Percentiles rank a stretch among this genome's conserved stretches.
phyloP scores from a whole-genome alignment of 2,797 vertebrate genomes.

The Cynodonichthys magdalenae region DNA sequence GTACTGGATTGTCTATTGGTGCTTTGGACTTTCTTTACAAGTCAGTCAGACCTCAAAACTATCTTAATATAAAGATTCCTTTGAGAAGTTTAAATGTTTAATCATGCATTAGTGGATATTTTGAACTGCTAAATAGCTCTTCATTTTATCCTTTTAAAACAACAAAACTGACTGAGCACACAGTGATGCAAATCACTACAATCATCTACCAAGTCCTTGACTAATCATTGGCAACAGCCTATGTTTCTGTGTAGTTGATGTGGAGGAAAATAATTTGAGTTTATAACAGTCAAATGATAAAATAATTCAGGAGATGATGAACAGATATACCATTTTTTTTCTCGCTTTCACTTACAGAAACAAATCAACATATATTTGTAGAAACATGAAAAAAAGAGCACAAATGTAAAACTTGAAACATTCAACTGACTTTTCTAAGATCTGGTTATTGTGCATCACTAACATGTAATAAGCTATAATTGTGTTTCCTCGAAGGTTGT shows the following conservation, averaged over 20 bases:
- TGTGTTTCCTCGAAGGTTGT: too few relatives aligned
- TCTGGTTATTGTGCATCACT: too few relatives aligned
- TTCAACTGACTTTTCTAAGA: too few relatives aligned
- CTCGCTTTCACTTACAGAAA: too few relatives aligned
- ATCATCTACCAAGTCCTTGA: too few relatives aligned
- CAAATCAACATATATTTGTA: too few relatives aligned
- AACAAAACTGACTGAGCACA: background rate
- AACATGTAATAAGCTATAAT: too few relatives aligned
- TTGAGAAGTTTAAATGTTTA: background rate
- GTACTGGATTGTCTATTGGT: constrained; percentile 63
- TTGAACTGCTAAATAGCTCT: background rate
- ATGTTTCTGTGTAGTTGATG: constrained; percentile 4
- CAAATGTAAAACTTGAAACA: too few relatives aligned
- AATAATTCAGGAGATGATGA: background rate
- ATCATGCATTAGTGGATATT: background rate
- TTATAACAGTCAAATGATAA: constrained; percentile 5
- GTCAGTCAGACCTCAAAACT: constrained; percentile 29
- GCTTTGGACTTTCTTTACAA: constrained; percentile 20
- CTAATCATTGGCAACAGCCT: background rate
- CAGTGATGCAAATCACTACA: background rate
- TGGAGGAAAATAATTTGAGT: constrained; percentile 18
- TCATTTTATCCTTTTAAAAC: background rate
- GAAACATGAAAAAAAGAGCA: too few relatives aligned
- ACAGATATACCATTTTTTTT: background rate
- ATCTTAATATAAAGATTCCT: constrained; percentile 1